These are phyloP conservation scores for Drosophila mulleri DNA, from an alignment of 2,888 invertebrate genomes.

Conservation along the genomic window DNA sequence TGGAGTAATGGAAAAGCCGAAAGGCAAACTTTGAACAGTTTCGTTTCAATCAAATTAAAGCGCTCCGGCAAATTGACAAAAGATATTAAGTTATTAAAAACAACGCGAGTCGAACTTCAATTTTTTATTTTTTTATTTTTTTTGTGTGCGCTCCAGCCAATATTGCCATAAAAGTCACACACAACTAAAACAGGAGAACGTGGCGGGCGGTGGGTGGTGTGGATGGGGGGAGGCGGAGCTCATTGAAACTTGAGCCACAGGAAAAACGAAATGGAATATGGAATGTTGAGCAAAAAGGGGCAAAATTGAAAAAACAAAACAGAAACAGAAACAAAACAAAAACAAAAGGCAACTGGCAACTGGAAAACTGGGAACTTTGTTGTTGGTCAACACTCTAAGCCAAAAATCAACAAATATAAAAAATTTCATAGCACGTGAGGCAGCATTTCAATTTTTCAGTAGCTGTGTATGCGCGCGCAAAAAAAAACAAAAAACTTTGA, in stretches of 20 bases:
- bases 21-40: slow-evolving; percentile 56
- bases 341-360: slow-evolving; percentile 60
- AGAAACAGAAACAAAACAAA: slow-evolving; percentile 50
- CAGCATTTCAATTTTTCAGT: slow-evolving; percentile 79
- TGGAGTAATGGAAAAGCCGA: slow-evolving; percentile 50
- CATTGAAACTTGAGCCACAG: slow-evolving; percentile 58
- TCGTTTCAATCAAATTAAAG: slow-evolving; percentile 74
- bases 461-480: slow-evolving; percentile 41
- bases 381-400: slow-evolving; percentile 80
- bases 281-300: slow-evolving; percentile 37
- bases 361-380: slow-evolving; percentile 70
- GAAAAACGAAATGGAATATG: slow-evolving; percentile 27
- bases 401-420: slow-evolving; percentile 80
- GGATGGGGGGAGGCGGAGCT: slow-evolving; percentile 16
- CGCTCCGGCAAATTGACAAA: slow-evolving; percentile 58
- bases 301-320: slow-evolving; percentile 73
- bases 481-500: slow-evolving; percentile 69
- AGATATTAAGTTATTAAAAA: slow-evolving; percentile 77
- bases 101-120: slow-evolving; percentile 35
- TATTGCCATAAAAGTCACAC: slow-evolving; percentile 54
- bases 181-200: slow-evolving; percentile 42
- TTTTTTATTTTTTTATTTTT: slow-evolving; percentile 20
- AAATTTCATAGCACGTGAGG: slow-evolving; percentile 75
- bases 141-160: slow-evolving; percentile 4
- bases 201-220: not conserved